These are phyloP conservation scores for Patella ulyssiponensis DNA, from an alignment of 2,888 invertebrate genomes.

Conservation along the genomic window DNA sequence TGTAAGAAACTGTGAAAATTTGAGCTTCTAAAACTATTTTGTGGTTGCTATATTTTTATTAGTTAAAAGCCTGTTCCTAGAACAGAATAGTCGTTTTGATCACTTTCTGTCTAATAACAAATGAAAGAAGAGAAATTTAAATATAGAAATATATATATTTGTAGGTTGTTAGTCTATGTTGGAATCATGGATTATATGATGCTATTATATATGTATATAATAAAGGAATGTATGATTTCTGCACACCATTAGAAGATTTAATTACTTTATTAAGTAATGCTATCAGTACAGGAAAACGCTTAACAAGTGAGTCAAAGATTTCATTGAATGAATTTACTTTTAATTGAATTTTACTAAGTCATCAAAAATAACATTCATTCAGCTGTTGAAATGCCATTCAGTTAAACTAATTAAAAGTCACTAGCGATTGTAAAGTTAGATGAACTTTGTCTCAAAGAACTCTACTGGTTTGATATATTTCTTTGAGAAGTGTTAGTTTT, in stretches of 20 bases:
- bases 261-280: slow-evolving; percentile 65
- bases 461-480: too few relatives aligned
- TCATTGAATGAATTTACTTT: not conserved
- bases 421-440: too few relatives aligned
- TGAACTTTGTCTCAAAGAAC: too few relatives aligned
- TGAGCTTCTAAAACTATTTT: too few relatives aligned
- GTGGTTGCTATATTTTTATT: too few relatives aligned
- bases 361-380: not conserved
- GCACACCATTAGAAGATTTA: slow-evolving; percentile 80
- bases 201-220: slow-evolving; percentile 85
- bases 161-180: slow-evolving; percentile 76
- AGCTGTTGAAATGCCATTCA: not conserved
- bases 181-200: slow-evolving; percentile 79
- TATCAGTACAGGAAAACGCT: slow-evolving; percentile 69
- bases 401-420: too few relatives aligned
- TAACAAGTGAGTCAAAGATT: slow-evolving; percentile 53
- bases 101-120: not conserved
- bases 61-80: too few relatives aligned
- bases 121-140: not conserved
- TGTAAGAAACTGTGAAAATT: too few relatives aligned
- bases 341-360: not conserved
- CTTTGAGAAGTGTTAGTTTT: too few relatives aligned
- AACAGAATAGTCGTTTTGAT: too few relatives aligned
- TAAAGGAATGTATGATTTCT: slow-evolving; percentile 83
- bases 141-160: not conserved